A percentile compares a stretch with the other conserved stretches of the same genome.
phyloP scores from a whole-genome alignment of 37 sponge, comb jelly and placozoan species.

The Geodia barretti region DNA sequence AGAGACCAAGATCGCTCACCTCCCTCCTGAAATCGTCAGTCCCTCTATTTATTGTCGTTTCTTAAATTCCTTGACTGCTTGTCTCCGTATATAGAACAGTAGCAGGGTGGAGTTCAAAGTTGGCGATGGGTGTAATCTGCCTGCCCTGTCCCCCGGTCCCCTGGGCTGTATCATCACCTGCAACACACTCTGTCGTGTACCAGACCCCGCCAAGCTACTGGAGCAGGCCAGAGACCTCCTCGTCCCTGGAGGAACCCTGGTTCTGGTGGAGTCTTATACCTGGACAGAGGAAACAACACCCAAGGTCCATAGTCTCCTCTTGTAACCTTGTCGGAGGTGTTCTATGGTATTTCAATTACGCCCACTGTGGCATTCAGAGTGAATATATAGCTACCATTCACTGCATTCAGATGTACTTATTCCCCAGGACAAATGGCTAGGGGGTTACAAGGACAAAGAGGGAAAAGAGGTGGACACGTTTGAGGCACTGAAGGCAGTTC shows the following conservation, averaged over 20 bases:
- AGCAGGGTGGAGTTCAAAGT: slow-evolving; percentile 47
- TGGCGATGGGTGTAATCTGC: slow-evolving; percentile 85
- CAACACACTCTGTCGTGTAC: slow-evolving; percentile 82
- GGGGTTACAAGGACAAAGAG: slow-evolving; percentile 49
- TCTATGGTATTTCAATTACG: too few species aligned
- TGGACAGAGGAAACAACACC: slow-evolving; percentile 86
- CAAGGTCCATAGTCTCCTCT: slow-evolving; percentile 60
- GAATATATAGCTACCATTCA: too few species aligned
- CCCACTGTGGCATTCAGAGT: too few species aligned
- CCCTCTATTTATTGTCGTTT: too few species aligned
- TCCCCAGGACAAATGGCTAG: slow-evolving; percentile 77
- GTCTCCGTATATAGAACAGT: slow-evolving; percentile 61
- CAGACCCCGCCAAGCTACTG: slow-evolving; percentile 65
- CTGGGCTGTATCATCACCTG: slow-evolving; percentile 84
- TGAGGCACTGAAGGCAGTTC: slow-evolving; percentile 51
- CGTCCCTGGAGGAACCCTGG: slow-evolving; percentile 78
- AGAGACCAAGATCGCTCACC: slow-evolving; percentile 41
- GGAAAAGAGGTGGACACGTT: slow-evolving; percentile 47
- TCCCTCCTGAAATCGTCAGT: slow-evolving; percentile 69
- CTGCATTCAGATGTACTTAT: background rate
- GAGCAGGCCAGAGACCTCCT: slow-evolving; percentile 59
- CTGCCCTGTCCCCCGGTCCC: slow-evolving; percentile 51
- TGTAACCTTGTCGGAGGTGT: background rate
- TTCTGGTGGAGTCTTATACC: slow-evolving; percentile 79
- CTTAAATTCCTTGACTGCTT: too few species aligned